Conservation (phyloP, 2,113 vertebrate genomes). For the Donacobius atricapilla region DNA sequence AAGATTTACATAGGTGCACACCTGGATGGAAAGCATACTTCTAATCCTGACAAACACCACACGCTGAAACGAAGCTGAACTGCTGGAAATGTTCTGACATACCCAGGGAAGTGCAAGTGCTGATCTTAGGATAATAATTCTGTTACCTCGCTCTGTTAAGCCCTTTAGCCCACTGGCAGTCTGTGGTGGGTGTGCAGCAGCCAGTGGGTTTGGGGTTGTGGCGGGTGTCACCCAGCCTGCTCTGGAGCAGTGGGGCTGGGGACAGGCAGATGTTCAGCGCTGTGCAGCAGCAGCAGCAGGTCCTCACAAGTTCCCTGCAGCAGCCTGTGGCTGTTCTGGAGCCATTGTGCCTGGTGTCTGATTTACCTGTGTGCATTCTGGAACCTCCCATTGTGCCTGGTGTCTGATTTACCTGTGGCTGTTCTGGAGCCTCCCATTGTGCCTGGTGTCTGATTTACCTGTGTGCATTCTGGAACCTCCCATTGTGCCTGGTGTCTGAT, state of each 20-base stretch:
- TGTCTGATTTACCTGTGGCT: not conserved
- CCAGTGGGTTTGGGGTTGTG: accelerated
- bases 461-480: not conserved
- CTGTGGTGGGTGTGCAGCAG: not conserved
- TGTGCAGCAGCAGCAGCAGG: not conserved
- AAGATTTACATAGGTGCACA: not conserved
- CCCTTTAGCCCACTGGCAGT: not conserved
- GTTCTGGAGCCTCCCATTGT: not conserved
- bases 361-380: not conserved
- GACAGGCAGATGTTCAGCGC: not conserved
- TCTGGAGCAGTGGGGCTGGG: not conserved
- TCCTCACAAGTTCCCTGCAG: not conserved
- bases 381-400: not conserved
- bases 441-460: not conserved
- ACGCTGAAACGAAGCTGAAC: not conserved
- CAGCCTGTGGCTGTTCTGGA: not conserved
- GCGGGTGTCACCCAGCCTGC: accelerated
- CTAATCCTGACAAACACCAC: not conserved
- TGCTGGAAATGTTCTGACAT: not conserved
- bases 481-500: not conserved
- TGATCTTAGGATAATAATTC: not conserved
- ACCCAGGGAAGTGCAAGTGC: not conserved
- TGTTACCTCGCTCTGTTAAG: not conserved
- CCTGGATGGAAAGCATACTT: not conserved
- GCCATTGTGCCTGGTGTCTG: not conserved